Base-by-base conservation (phyloP, 2,113 vertebrate species). In the Rhea pennata region DNA sequence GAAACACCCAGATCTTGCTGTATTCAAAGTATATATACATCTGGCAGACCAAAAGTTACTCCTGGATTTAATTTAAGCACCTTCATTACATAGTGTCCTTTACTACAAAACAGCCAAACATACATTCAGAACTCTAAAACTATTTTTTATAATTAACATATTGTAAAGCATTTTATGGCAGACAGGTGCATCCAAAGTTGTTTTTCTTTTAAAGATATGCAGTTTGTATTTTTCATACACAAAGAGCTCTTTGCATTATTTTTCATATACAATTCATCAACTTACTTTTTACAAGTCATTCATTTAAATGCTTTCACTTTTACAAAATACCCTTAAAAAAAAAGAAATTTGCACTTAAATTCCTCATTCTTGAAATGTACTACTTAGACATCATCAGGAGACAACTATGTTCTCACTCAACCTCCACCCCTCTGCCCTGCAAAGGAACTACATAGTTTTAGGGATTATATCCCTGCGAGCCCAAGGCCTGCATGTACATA, bases 1-100 rank as follows among this genome's bases (percentile, higher is more conserved):
- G 93, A 95, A 94, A 97, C 96, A 96, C 77, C 94, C 96, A 97
- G 91, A 97, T 69, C 92, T 97, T 94, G 93, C 94, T 97, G 91
- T 97, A 92, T 82, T 97, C 92, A 91, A 98, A 97, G 97, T 97
- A 96, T 96, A 96, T 85, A 90, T 90, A 98, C 95, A 98, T 92
- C 96, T 96, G 96, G 76, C 56, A 95, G 94, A 92, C 97, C 96
- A 94, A 91, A 98, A 97, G 93, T 94, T 84, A 96, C 83, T 94
- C 96, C 97, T 81, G 92, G 95, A 90, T 97, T 97, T 97, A 97
- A 94, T 92, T 98, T 97, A 97, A 98, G 97, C 98, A 98, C 98
- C 98, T 97, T 96, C 75, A 44, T 96, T 97, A 97, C 90, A 97
- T 97, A 98, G 98, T 96, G 95, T 97, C 96, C 86, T 92, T 97